Evolutionary conservation across 2,113 vertebrate species (phyloP).

Genomic region (Dicrurus megarhynchus): DNA sequence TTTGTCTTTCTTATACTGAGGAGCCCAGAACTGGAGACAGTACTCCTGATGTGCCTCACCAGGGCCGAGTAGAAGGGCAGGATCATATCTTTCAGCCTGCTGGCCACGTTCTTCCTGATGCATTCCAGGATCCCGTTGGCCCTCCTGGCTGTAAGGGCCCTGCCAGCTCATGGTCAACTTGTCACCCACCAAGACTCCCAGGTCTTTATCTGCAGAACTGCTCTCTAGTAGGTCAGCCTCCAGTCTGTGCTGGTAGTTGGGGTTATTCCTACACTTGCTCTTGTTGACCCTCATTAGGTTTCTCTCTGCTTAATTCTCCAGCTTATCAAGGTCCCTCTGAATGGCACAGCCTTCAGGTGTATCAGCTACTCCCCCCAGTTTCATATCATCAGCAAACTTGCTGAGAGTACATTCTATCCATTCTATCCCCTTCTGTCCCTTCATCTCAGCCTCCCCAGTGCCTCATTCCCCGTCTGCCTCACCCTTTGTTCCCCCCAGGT

Average conservation of each 20-base stretch:
- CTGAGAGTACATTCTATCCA: not conserved
- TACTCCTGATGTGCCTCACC: not conserved
- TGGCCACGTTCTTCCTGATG: not conserved
- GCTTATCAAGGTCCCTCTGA: not conserved
- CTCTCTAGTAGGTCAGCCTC: not conserved
- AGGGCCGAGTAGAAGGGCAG: not conserved
- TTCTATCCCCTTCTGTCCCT: not conserved
- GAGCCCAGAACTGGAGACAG: not conserved
- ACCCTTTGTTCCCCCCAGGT: slow-evolving; percentile 70
- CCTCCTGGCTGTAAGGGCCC: not conserved
- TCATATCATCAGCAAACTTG: not conserved
- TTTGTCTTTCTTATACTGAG: not conserved
- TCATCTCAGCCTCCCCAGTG: not conserved
- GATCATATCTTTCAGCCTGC: not conserved
- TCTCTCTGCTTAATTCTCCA: not conserved
- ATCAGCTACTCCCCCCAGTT: not conserved
- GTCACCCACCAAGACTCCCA: not conserved
- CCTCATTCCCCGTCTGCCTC: not conserved
- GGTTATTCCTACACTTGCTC: not conserved
- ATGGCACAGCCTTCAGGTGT: not conserved
- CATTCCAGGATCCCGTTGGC: not conserved
- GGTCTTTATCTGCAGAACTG: not conserved
- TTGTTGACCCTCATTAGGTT: not conserved
- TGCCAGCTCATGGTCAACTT: not conserved
- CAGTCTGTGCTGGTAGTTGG: not conserved